These are phyloP conservation scores for Phytoseiulus persimilis DNA, from an alignment of 2,888 invertebrate species.

Conservation along the genomic window DNA sequence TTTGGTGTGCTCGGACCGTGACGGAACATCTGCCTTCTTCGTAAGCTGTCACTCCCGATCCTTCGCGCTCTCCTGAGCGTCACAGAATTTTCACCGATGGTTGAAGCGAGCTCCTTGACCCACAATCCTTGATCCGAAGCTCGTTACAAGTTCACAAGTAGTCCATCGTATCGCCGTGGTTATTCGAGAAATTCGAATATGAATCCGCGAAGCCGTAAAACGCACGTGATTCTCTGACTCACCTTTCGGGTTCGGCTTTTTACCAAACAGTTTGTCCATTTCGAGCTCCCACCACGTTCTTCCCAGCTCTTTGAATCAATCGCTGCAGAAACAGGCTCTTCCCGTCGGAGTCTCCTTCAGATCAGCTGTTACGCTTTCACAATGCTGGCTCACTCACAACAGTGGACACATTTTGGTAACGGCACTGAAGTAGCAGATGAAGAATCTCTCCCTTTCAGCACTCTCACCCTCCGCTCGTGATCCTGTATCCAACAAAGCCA, in stretches of 20 bases:
- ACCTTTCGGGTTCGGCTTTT: slow-evolving; percentile 61
- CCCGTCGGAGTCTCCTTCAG: not conserved
- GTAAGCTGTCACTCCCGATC: too few species aligned
- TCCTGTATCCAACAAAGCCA: not conserved
- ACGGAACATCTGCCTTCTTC: too few species aligned
- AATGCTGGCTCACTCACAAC: not conserved
- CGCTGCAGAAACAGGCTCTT: not conserved
- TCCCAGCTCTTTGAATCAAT: not conserved
- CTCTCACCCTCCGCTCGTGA: not conserved
- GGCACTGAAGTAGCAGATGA: not conserved
- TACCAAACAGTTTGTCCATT: slow-evolving; percentile 54
- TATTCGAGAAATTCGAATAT: not conserved
- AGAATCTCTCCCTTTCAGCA: not conserved
- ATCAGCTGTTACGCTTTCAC: not conserved
- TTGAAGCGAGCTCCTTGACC: too few species aligned
- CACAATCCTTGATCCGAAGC: too few species aligned
- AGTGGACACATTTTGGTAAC: not conserved
- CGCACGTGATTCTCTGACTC: slow-evolving; percentile 45
- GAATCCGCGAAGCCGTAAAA: not conserved
- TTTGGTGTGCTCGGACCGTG: too few species aligned
- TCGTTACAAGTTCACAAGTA: not conserved
- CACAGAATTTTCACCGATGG: too few species aligned
- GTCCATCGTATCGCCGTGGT: not conserved
- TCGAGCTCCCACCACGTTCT: not conserved
- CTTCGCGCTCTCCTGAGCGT: too few species aligned